Percentiles rank a stretch among this genome's conserved stretches.
Conservation (phyloP, 2,113 vertebrate genomes). For the Pterophyllum scalare region DNA sequence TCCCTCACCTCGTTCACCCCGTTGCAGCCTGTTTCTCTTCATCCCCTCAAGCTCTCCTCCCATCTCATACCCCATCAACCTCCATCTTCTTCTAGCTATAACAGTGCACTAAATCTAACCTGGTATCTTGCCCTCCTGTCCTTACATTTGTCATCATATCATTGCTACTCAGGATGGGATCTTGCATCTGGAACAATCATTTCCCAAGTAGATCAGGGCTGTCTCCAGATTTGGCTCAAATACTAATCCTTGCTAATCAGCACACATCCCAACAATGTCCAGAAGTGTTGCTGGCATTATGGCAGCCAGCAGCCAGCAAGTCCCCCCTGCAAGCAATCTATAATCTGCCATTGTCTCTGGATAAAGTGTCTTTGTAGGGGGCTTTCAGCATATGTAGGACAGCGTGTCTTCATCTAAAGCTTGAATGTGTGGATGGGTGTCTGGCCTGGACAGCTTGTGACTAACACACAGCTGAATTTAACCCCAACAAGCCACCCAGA, state of each 20-base stretch:
- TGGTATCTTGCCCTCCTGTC: constrained; percentile 17
- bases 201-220: constrained; percentile 52
- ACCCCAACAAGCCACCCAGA: constrained; percentile 46
- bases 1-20: not conserved
- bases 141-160: constrained; percentile 63
- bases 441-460: constrained; percentile 28
- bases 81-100: not conserved
- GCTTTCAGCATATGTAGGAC: constrained; percentile 53
- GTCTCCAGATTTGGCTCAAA: constrained; percentile 56
- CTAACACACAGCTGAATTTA: constrained; percentile 58
- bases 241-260: constrained; percentile 75
- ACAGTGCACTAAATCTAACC: not conserved
- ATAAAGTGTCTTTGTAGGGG: constrained; percentile 59
- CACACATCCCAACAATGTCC: constrained; percentile 60
- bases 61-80: constrained; percentile 9
- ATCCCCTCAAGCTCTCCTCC: constrained; percentile 24
- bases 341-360: constrained; percentile 65
- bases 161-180: constrained; percentile 15
- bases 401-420: constrained; percentile 39
- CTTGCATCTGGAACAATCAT: constrained; percentile 32
- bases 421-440: constrained; percentile 4
- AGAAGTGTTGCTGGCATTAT: constrained; percentile 36
- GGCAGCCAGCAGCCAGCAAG: constrained; percentile 24
- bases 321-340: constrained; percentile 27
- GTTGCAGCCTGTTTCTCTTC: not conserved